Base-by-base conservation (phyloP, 2,888 invertebrate genomes). In the Caenorhabditis parvicauda region DNA sequence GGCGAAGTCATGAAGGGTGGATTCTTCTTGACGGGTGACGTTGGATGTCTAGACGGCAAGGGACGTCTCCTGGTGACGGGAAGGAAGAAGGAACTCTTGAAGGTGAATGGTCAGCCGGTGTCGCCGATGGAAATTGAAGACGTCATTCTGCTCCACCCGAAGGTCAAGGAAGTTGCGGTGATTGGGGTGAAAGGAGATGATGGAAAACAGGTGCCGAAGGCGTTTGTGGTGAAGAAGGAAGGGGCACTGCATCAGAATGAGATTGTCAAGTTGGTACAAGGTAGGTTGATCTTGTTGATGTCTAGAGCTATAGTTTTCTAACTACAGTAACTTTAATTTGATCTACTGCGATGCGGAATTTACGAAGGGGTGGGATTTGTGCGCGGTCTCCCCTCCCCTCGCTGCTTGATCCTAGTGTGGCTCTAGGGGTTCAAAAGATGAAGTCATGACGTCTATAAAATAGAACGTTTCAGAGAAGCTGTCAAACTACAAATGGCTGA, bases 101-200 rank as follows among this genome's bases (percentile, higher is more conserved):
- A 63, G 19, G 63, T 63, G 7, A 63, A 63, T 44, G 63, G 63
- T 52, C 58, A 58, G 63, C 63, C 58, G 53, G 60, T 60, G 2
- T 21, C 7, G 25, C 65, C 65, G 2, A 63, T 58, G 0, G 65
- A 65, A 38, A 59, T 65, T 32, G 65, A 65, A 44, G 65, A 65
- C 27, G 59, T 65, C 5, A 55, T 65, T n/a, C 47, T 65, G 3
- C 47, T 59, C n/a, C 62, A 65, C 25, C 55, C 58, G 17, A 62
- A 59, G 51, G 57, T 65, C 32, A 63, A 59, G 37, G 65, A 65
- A 32, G 62, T 58, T 19, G 65, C 63, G 6, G 65, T 65, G 9
- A 62, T 65, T 46, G 65, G 65, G 28, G 39, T 65, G 2, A 51
- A 55, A 1, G 63, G 58, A 21, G 58, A 58, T 4, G 47, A 50